Base-by-base conservation (phyloP, 2,797 vertebrate species). In the Oreonectes daqikongensis region DNA sequence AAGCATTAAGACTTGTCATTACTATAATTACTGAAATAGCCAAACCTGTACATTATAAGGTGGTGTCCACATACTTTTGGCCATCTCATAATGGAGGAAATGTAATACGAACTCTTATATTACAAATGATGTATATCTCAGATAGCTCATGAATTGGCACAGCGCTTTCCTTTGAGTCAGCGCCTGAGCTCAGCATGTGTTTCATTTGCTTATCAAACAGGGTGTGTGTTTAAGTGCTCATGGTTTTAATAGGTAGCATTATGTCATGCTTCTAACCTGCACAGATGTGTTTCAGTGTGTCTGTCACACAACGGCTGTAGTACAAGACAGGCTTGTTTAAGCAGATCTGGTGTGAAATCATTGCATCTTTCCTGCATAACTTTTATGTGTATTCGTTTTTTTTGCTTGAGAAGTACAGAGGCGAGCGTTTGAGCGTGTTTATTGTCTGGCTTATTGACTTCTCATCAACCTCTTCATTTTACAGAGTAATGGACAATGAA, bases 241-340 rank as follows among this genome's bases (percentile, higher is more conserved):
- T 52, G 24, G 50, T 64, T 81, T 73, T 68, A 79, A 75, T 66
- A 69, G 44, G 63, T 66, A 26, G 5, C 28, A 74, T 82, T 78
- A 78, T 80, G 70, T 84, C 69, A 79, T 79, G 28, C 38, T 61
- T 69, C 60, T 73, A 81, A 80, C 72, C 69, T 82, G 78, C 76
- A 82, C 63, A 30, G 73, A 69, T 70, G 72, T 78, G 53, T 79
- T 48, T 42, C 24, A 69, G 66, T 70, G 30, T 53, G 44, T 77
- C 38, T 71, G 64, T 69, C 80, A 74, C 80, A 74, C 61, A 80
- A 70, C n/a, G 40, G 68, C 63, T 72, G 15, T 22, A 79, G 40
- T 61, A 74, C 40, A 55, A 8, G 20, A 63, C 60, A 68, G 77
- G 18, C 70, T 70, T 72, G 67, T 83, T 75, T 63, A 77, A 83